Base-by-base conservation (phyloP, 2,113 vertebrate species). In the Alces alces region DNA sequence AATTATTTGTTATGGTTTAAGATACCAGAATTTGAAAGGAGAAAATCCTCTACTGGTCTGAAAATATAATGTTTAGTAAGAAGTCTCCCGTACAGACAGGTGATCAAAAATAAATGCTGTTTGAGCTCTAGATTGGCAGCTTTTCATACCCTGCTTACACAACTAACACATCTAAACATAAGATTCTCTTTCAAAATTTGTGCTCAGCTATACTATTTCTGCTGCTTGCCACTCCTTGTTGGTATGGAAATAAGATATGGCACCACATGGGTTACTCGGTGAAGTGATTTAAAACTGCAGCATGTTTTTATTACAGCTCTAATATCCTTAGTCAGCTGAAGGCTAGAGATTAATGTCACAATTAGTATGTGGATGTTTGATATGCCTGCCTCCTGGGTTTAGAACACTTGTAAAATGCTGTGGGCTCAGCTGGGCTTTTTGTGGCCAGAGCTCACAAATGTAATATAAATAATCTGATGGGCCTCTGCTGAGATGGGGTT, bases 301-400 rank as follows among this genome's bases (percentile, higher is more conserved):
- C 28, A 25, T 66, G 23, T 79, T 97, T 92, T 43, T 33, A n/a
- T 9, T n/a, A n/a, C 0, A 95, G 23, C 21, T 39, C 23, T 95
- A 79, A 61, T 36, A 76, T 55, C 23, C 52, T 50, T 27, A 64
- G 30, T 85, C 86, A 95, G 91, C 7, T 79, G 39, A 95, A 11
- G 5, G 55, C 45, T 91, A 47, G 54, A 95, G 79, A 96, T 88
- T 90, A 92, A 98, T 93, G 58, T 90, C 93, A 92, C 19, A 90
- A 78, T 90, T 82, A 95, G 58, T 19, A 28, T 27, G 70, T 36
- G 80, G 14, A 36, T 92, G 73, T 92, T 88, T 93, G 76, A 45
- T 85, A 76, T 82, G 36, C 80, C 43, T 61, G 1, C 21, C 47
- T 82, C n/a, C 89, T 95, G 93, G 85, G 47, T 80, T 93, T 70